A percentile compares a stretch with the other conserved stretches of the same genome.
These are phyloP conservation scores for Rhagoletis pomonella DNA, from an alignment of 1,140 invertebrate species.

Conservation along the genomic window DNA sequence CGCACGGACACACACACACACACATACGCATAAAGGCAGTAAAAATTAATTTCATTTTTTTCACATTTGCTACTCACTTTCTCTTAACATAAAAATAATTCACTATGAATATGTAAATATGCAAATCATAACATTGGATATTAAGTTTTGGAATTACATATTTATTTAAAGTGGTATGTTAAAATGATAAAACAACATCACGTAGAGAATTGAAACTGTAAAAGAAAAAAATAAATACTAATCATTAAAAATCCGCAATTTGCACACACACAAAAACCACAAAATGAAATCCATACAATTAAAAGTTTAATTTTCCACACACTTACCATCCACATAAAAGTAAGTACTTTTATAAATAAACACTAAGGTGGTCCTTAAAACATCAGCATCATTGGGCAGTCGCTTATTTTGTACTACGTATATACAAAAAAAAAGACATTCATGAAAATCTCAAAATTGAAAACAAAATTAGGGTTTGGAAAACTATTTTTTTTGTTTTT, in stretches of 20 bases:
- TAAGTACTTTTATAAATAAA: too few species aligned
- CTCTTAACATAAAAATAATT: background rate
- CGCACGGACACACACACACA: background rate
- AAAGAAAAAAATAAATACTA: background rate
- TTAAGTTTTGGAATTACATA: background rate
- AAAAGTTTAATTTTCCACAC: background rate
- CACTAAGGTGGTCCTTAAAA: too few species aligned
- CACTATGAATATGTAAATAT: background rate
- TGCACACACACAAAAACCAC: background rate
- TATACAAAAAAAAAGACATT: too few species aligned
- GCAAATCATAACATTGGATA: background rate
- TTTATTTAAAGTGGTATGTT: too few species aligned
- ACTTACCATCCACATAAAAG: too few species aligned
- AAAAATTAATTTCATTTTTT: background rate
- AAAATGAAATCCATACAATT: background rate
- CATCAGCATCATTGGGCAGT: too few species aligned
- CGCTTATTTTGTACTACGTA: too few species aligned
- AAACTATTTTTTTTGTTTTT: too few species aligned
- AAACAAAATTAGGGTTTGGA: too few species aligned
- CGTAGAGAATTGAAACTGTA: background rate
- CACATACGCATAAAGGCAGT: too few species aligned
- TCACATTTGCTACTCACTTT: background rate
- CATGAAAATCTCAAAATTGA: too few species aligned
- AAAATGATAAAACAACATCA: background rate
- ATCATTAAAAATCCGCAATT: background rate